Base-by-base conservation (phyloP, 2,797 vertebrate genomes). In the Gymnoscopelus braueri region DNA sequence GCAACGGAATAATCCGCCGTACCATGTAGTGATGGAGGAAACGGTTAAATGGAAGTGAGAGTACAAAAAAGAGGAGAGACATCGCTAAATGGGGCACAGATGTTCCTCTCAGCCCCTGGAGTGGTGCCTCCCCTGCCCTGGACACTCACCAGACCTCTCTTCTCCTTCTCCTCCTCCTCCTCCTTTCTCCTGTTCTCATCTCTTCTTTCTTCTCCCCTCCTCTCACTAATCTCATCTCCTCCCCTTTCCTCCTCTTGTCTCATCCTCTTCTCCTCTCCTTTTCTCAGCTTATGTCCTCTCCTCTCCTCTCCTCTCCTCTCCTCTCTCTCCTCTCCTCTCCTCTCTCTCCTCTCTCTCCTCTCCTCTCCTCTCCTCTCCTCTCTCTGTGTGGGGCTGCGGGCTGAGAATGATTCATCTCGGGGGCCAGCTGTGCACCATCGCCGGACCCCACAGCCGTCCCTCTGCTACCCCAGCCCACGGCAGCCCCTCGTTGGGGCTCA, bases 51-150 rank as follows among this genome's bases (percentile, higher is more conserved):
- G 8, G 64, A 70, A 71, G 93, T 80, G 84, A 83, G 87, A 77
- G 54, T 66, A 83, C 80, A 89, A 87, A 84, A 88, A 88, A 47
- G 79, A 65, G 77, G 77, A 78, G 91, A 94, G 92, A 94, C 92
- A 84, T 88, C 88, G 91, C 93, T 94, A 94, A 89, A 88, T 90
- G 84, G 90, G 87, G 81, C 90, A 88, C 90, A 92, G 90, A 89
- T 92, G 90, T 92, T 92, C 74, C 63, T 79, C 65, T 80, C 48
- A 2, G 79, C 83, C 90, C 86, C 87, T 82, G 77, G 88, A 91
- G 88, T 90, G 82, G 78, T 75, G 81, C 78, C 81, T 83, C 49
- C 54, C 23, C 83, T 87, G 82, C 81, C 78, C 87, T 89, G 84
- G 85, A 87, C 81, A 77, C 83, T 84, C 77, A 88, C 81, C 87